Conservation (phyloP, 2,888 invertebrate genomes). For the Dryadula phaetusa region DNA sequence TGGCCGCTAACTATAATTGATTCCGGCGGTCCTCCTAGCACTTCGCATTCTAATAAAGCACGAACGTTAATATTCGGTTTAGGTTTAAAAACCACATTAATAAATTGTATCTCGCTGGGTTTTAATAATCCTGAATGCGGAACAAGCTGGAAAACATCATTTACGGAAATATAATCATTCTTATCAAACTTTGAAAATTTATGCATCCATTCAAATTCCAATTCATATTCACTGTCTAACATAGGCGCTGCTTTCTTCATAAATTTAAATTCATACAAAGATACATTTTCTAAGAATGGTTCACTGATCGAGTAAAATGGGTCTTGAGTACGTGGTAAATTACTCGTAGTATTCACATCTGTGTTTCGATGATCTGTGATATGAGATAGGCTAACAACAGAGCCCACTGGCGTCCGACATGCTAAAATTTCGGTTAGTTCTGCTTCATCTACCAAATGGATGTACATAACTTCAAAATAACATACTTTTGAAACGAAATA, state of each 20-base stretch:
- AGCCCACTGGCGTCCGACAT: conserved; percentile 45
- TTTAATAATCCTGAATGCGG: conserved; percentile 80
- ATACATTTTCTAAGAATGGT: conserved; percentile 48
- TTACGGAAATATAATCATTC: conserved; percentile 54
- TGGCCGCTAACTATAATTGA: conserved; percentile 75
- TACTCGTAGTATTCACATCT: conserved; percentile 39
- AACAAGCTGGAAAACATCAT: conserved; percentile 71
- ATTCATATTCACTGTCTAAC: conserved; percentile 58
- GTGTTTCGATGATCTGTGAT: conserved; percentile 18
- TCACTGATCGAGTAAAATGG: conserved; percentile 42
- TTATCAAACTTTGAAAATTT: conserved; percentile 61
- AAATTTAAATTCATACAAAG: conserved; percentile 52
- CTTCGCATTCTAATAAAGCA: conserved; percentile 79
- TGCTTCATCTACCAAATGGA: conserved; percentile 46
- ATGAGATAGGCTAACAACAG: conserved; percentile 41
- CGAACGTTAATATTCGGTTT: conserved; percentile 69
- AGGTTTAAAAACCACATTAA: conserved; percentile 79
- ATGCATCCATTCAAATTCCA: conserved; percentile 64
- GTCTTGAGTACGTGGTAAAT: conserved; percentile 35
- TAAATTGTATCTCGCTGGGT: conserved; percentile 77
- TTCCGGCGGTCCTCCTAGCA: conserved; percentile 84
- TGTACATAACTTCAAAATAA: not conserved
- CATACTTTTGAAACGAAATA: not conserved
- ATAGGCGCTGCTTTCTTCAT: conserved; percentile 66
- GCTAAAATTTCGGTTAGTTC: conserved; percentile 51